Base-by-base conservation (phyloP, 2,797 vertebrate species). In the Paedocypris micromegethes region DNA sequence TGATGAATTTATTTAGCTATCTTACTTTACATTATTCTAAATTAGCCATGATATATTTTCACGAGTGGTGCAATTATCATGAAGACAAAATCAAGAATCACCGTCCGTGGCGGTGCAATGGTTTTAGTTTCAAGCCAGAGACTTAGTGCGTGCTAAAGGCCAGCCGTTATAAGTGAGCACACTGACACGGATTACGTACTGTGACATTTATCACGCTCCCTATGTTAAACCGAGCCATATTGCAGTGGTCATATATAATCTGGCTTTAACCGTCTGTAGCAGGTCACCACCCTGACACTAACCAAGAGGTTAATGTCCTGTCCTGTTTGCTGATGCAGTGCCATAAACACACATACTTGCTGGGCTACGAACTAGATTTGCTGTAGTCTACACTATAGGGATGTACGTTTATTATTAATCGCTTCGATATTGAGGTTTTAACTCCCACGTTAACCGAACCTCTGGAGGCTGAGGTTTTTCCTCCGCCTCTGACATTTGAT, bases 31-130 rank as follows among this genome's bases (percentile, higher is more conserved):
- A 23, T 23, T 60, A 58, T 44, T 8, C 56, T 46, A 39, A 52
- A 37, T 56, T 51, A 53, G 44, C 63, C 72, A 72, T 74, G 73
- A 77, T 77, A 70, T 74, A 68, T 77, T 70, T 72, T 64, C 2
- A 46, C 60, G 6, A 71, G 54, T 3, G 2, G 5, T 23, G 74
- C 58, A 70, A 71, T 75, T 75, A 70, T 48, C 58, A 46, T 65
- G 66, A 47, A 72, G 52, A 64, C 58, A 72, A 71, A 71, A 60
- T 73, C 23, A 23, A 23, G 65, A 74, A 71, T 77, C 64, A 77
- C 74, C 68, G 66, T 44, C 61, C 51, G 51, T 50, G 59, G 51
- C 38, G 41, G 48, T 59, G 68, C 59, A 58, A 67, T 77, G 38
- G 52, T 56, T 69, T 64, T 66, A 9, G 53, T 72, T 64, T 62